Evolutionary conservation across 2,113 vertebrate genomes (phyloP).

Genomic region (Labrus mixtus): DNA sequence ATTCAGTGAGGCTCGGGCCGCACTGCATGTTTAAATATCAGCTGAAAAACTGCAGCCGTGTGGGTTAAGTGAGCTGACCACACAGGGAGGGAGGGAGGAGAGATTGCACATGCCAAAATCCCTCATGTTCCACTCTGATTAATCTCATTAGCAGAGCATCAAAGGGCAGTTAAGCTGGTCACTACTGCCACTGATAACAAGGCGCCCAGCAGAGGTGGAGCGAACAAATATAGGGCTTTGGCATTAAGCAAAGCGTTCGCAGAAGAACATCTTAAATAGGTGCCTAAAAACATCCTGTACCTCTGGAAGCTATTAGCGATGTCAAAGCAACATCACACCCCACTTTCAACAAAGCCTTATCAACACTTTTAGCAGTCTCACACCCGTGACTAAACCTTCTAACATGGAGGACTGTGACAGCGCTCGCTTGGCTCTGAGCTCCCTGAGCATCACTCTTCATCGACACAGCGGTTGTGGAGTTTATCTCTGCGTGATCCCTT

Average conservation of each 20-base stretch:
- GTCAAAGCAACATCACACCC: background rate
- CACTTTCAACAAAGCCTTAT: constrained; percentile 29
- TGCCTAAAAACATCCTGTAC: background rate
- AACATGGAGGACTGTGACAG: background rate
- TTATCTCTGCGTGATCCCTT: constrained; percentile 35
- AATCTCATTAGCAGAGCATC: constrained; percentile 71
- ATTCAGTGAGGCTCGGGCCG: constrained; percentile 38
- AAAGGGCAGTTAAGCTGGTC: constrained; percentile 58
- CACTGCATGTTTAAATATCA: constrained; percentile 22
- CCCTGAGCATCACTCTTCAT: background rate
- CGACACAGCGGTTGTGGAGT: background rate
- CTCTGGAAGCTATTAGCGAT: constrained; percentile 6
- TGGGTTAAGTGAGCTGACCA: constrained; percentile 4
- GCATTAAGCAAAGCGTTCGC: constrained; percentile 4
- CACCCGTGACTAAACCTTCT: constrained; percentile 13
- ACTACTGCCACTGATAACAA: constrained; percentile 61
- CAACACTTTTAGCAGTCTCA: constrained; percentile 15
- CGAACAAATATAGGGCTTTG: constrained; percentile 26
- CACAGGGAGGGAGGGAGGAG: background rate
- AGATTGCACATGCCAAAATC: constrained; percentile 45
- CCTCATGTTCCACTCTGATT: constrained; percentile 60
- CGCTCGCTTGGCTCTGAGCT: background rate
- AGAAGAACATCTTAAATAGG: background rate
- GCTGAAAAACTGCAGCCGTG: constrained; percentile 3
- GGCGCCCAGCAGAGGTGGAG: constrained; percentile 51